Percentiles rank a stretch among this genome's conserved stretches.
These are phyloP conservation scores for Acronicta aceris DNA, from an alignment of 2,888 invertebrate genomes.

Conservation along the genomic window DNA sequence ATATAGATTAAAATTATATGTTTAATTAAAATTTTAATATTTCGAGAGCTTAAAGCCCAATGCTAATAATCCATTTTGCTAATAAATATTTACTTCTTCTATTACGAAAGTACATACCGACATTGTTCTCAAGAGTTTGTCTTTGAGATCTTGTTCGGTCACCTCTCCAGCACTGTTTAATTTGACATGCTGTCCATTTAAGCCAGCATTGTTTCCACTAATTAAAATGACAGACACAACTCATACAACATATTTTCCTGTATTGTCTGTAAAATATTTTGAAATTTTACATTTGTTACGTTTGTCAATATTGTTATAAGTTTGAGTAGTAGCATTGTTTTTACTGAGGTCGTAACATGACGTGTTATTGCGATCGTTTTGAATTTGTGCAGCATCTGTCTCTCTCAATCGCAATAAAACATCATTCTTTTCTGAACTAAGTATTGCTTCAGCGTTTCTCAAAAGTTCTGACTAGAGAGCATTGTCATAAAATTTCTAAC, in stretches of 20 bases:
- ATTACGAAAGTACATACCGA: too few species aligned
- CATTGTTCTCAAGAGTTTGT: conserved; percentile 6
- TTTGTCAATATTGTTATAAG: conserved; percentile 42
- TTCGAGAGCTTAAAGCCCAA: too few species aligned
- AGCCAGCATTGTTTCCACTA: conserved; percentile 39
- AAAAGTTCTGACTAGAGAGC: not conserved
- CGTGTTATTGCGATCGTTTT: not conserved
- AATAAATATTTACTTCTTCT: not conserved
- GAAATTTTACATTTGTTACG: conserved; percentile 48
- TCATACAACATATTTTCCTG: conserved; percentile 33
- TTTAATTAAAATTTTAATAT: too few species aligned
- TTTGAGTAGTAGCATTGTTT: not conserved
- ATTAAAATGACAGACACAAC: conserved; percentile 55
- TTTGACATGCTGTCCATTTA: conserved; percentile 48
- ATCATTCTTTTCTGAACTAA: too few species aligned
- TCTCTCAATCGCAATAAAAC: too few species aligned
- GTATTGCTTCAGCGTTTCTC: not conserved
- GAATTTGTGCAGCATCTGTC: too few species aligned
- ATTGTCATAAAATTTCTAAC: too few species aligned
- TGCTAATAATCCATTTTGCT: too few species aligned
- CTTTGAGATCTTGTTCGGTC: conserved; percentile 27
- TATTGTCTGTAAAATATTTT: conserved; percentile 49
- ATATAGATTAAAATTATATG: too few species aligned
- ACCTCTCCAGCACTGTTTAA: conserved; percentile 37
- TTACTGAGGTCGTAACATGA: not conserved